These are phyloP conservation scores for Etia nguti DNA, from an alignment of 2,113 vertebrate species.

Conservation along the genomic window DNA sequence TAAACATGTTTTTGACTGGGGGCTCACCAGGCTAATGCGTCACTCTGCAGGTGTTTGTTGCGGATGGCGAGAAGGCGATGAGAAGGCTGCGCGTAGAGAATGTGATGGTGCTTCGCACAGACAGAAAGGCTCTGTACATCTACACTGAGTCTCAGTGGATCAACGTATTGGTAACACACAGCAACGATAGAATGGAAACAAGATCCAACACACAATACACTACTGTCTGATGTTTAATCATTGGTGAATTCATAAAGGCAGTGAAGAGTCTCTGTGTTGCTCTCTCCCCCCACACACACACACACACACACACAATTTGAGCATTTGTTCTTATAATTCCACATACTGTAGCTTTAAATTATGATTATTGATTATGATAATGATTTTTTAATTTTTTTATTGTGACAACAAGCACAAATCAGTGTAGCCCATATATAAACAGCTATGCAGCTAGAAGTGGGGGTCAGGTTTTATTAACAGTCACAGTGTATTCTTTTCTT, in stretches of 20 bases:
- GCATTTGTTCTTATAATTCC: not conserved
- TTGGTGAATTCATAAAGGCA: not conserved
- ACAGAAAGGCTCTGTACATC: slow-evolving; percentile 45
- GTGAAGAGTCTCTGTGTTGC: not conserved
- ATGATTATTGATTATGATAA: not conserved
- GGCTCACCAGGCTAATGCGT: not conserved
- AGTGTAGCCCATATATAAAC: not conserved
- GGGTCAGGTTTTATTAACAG: not conserved
- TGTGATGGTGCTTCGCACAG: slow-evolving; percentile 51
- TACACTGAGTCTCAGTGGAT: slow-evolving; percentile 55
- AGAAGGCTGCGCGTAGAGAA: slow-evolving; percentile 33
- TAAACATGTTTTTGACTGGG: not conserved
- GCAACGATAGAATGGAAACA: not conserved
- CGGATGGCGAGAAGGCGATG: slow-evolving; percentile 43
- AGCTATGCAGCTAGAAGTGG: not conserved
- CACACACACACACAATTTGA: not conserved
- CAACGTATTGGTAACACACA: slow-evolving; percentile 41
- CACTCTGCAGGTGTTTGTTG: slow-evolving; percentile 38
- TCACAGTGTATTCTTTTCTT: not conserved
- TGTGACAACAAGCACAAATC: not conserved
- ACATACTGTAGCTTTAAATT: not conserved
- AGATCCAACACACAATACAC: not conserved
- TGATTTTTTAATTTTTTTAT: not conserved
- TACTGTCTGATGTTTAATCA: not conserved
- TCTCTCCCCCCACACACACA: not conserved